phyloP scores from a whole-genome alignment of 2,797 vertebrate species.

The Anabas testudineus region DNA sequence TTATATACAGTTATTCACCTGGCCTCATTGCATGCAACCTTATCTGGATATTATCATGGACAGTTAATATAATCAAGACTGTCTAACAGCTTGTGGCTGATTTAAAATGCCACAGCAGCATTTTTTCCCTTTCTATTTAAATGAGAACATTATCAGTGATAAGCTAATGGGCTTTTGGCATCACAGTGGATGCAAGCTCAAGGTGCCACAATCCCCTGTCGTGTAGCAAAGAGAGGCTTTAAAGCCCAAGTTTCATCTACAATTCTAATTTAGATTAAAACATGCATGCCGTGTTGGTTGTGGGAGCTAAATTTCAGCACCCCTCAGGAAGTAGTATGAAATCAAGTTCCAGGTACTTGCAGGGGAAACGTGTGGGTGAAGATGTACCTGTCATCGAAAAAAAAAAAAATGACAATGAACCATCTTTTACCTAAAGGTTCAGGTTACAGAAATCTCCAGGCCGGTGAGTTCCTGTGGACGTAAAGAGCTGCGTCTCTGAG shows the following conservation, averaged over 20 bases:
- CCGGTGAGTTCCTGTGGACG: no score
- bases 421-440: background rate
- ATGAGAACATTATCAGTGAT: slow-evolving; percentile 54
- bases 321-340: no score
- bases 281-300: no score
- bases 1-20: no score
- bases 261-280: no score
- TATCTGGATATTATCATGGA: slow-evolving; percentile 22
- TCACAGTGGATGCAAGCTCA: slow-evolving; percentile 20
- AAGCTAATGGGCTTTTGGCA: slow-evolving; percentile 59
- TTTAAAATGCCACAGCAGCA: slow-evolving; percentile 44
- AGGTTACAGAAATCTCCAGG: background rate
- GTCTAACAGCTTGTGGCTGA: slow-evolving; percentile 18
- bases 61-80: slow-evolving; percentile 44
- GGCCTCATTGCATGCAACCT: slow-evolving; percentile 18
- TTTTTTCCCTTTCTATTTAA: slow-evolving; percentile 53
- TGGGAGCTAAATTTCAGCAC: no score
- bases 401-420: background rate
- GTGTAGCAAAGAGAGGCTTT: slow-evolving; percentile 43
- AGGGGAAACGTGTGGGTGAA: background rate
- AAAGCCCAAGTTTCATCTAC: no score
- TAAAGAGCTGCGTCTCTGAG: background rate
- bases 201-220: slow-evolving; percentile 15
- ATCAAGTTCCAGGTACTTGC: no score
- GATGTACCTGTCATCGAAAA: background rate